Conservation (phyloP, 2,888 invertebrate species). For the Cyaniris semiargus region DNA sequence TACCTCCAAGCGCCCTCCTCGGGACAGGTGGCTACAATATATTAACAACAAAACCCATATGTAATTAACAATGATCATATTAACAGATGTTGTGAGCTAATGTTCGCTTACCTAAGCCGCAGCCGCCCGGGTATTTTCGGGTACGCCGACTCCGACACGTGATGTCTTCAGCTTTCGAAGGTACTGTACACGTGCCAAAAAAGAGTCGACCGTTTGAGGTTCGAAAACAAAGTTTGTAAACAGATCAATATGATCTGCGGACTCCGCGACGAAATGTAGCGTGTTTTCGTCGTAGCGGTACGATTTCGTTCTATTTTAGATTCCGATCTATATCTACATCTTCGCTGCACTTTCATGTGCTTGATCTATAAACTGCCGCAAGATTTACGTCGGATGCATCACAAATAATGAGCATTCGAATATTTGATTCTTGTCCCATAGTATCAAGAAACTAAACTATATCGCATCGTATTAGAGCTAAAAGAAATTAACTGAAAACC, state of each 20-base stretch:
- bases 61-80: constrained; percentile 81
- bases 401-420: neutral
- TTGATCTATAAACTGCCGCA: constrained; percentile 11
- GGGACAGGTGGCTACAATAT: constrained; percentile 90
- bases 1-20: constrained; percentile 97
- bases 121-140: constrained; percentile 80
- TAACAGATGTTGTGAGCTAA: constrained; percentile 81
- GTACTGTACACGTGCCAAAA: constrained; percentile 41
- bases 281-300: constrained; percentile 38
- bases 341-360: constrained; percentile 1
- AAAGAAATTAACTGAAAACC: neutral
- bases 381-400: neutral
- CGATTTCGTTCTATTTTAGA: constrained; percentile 36
- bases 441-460: neutral
- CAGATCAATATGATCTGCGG: constrained; percentile 64
- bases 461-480: neutral
- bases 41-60: constrained; percentile 79
- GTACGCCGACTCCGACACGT: constrained; percentile 53
- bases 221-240: constrained; percentile 62
- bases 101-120: constrained; percentile 73
- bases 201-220: constrained; percentile 31
- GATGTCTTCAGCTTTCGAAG: constrained; percentile 54
- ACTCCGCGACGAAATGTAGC: constrained; percentile 30
- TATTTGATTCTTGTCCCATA: neutral
- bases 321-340: constrained; percentile 16